Base-by-base conservation (phyloP, 2,888 invertebrate species). In the Acleris sparsana region DNA sequence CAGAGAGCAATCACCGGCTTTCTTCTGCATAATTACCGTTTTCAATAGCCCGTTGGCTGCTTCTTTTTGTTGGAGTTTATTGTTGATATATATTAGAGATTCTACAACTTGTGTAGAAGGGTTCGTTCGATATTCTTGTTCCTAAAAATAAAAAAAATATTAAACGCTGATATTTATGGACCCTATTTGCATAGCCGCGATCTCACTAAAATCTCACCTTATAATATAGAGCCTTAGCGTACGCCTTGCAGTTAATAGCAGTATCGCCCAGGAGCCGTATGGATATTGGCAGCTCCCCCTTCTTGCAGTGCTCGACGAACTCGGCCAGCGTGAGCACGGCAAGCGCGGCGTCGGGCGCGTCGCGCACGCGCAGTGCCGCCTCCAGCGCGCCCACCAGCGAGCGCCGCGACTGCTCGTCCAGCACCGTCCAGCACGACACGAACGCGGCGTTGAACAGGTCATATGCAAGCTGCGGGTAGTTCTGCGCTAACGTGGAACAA, bases 231-330 rank as follows among this genome's bases (percentile, higher is more conserved):
- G 94, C 94, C 75, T 94, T 94, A n/a, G 94, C 94, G 75, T 94
- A 95, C 86, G 94, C 94, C 71, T 98, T 94, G 82, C 99, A 99
- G 64, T 96, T 96, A 94, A 99, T 98, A 0, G 99, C 99, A 58
- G 97, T 94, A 73, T 98, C 97, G 0, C 99, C 99, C 0, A 99
- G 91, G 59, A 99, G 89, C 74, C 96, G 95, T 0, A 97, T 95
- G 62, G 98, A 96, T 71, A 99, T 94, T 0, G 99, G 99, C 70
- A 99, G 89, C 0, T 98, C 97, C 43, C 99, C 99, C 86, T 97
- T 97, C 81, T 99, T 99, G 78, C 99, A 99, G 84, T 99, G 99
- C 80, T 99, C 99, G 97, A 99, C 97, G 80, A 99, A 99, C 85
- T 99, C 99, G 0, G 99, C 99, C 70, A 99, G 92, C 90, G 99